Percentiles rank a stretch among this genome's conserved stretches.
phyloP scores from a whole-genome alignment of 2,888 invertebrate species.

The Aphodius sticticus region DNA sequence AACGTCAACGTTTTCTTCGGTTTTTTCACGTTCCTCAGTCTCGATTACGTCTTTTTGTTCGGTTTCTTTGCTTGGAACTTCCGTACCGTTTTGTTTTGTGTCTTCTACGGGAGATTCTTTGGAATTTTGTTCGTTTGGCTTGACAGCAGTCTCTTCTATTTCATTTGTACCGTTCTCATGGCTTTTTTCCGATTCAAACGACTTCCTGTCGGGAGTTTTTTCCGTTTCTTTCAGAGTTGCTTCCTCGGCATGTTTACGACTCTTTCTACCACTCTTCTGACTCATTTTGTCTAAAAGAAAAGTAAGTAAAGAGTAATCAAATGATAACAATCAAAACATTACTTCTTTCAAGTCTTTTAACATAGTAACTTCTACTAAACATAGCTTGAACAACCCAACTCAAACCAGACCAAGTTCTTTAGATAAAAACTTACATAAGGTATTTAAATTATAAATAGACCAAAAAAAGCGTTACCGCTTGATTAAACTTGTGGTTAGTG shows the following conservation, averaged over 20 bases:
- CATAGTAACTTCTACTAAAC: too few relatives aligned
- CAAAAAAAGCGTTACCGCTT: not conserved
- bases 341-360: too few relatives aligned
- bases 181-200: not conserved
- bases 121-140: constrained; percentile 11
- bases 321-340: too few relatives aligned
- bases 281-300: constrained; percentile 32
- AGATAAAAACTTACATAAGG: not conserved
- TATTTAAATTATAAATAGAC: constrained; percentile 4
- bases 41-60: constrained; percentile 5
- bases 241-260: constrained; percentile 30
- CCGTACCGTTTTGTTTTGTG: constrained; percentile 10
- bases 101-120: constrained; percentile 14
- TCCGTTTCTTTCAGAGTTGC: constrained; percentile 5
- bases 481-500: not conserved
- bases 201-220: too few relatives aligned
- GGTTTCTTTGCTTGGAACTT: not conserved
- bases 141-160: constrained; percentile 11
- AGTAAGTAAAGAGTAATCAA: too few relatives aligned
- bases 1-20: not conserved
- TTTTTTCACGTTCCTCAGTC: constrained; percentile 14
- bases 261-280: constrained; percentile 30
- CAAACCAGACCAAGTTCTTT: not conserved
- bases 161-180: constrained; percentile 26
- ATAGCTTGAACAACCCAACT: too few relatives aligned